These are phyloP conservation scores for Drosophila nigrodunni DNA, from an alignment of 1,140 invertebrate genomes.

Conservation along the genomic window DNA sequence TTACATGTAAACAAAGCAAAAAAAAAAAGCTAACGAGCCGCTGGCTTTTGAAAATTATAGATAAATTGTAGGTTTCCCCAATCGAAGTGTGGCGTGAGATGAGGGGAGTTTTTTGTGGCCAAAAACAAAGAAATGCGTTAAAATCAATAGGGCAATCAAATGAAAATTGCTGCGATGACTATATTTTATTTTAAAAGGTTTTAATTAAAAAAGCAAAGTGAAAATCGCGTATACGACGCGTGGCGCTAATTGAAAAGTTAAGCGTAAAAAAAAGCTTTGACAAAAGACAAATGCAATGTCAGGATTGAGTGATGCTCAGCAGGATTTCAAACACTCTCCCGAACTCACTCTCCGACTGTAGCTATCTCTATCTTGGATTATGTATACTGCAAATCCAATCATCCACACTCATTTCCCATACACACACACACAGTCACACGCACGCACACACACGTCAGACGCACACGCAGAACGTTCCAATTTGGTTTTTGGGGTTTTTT, in stretches of 20 bases:
- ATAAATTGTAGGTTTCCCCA: slow-evolving; percentile 33
- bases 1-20: slow-evolving; percentile 36
- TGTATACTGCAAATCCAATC: slow-evolving; percentile 59
- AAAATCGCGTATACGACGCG: slow-evolving; percentile 56
- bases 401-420: slow-evolving; percentile 22
- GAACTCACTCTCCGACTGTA: not conserved
- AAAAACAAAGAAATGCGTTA: slow-evolving; percentile 8
- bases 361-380: slow-evolving; percentile 2
- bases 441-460: slow-evolving; percentile 14
- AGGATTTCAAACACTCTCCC: slow-evolving; percentile 9
- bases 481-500: slow-evolving; percentile 31
- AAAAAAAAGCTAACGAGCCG: slow-evolving; percentile 19
- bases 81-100: too few species aligned
- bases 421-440: not conserved
- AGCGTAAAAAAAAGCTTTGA: slow-evolving; percentile 40
- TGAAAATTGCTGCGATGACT: not conserved
- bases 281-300: slow-evolving; percentile 49
- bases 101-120: slow-evolving; percentile 34
- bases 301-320: slow-evolving; percentile 27
- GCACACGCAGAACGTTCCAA: slow-evolving; percentile 31
- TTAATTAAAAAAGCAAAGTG: slow-evolving; percentile 19
- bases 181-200: not conserved
- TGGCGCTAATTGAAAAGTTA: slow-evolving; percentile 62
- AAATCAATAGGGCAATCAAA: slow-evolving; percentile 6
- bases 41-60: slow-evolving; percentile 55